phyloP scores from a whole-genome alignment of 2,888 invertebrate genomes.

The Clistopyga incitator region DNA sequence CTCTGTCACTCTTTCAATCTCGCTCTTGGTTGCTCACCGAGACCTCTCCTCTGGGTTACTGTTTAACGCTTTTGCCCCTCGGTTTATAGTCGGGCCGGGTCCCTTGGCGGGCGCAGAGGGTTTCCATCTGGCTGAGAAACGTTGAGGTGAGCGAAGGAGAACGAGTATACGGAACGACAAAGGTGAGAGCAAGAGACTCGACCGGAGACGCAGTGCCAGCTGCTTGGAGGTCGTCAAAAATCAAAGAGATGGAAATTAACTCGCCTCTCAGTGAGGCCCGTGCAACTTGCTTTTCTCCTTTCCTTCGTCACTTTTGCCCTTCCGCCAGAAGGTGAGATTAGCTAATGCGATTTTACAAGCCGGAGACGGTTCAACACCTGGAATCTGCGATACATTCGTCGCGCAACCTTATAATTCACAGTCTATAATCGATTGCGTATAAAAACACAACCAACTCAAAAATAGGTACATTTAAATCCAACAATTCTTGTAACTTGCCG shows the following conservation, averaged over 20 bases:
- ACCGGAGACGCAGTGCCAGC: conserved; percentile 46
- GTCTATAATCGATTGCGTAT: neutral
- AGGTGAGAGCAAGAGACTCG: conserved; percentile 48
- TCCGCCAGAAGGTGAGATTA: conserved; percentile 70
- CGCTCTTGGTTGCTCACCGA: conserved; percentile 24
- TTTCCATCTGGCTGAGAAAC: conserved; percentile 67
- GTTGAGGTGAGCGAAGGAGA: conserved; percentile 50
- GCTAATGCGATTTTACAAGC: conserved; percentile 76
- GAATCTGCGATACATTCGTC: conserved; percentile 15
- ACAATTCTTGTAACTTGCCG: neutral
- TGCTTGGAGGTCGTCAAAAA: conserved; percentile 78
- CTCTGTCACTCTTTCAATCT: conserved; percentile 45
- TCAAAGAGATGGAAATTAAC: conserved; percentile 82
- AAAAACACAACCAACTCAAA: no score
- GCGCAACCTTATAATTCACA: neutral
- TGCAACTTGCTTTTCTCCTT: conserved; percentile 19
- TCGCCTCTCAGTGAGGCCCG: conserved; percentile 61
- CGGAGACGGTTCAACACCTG: conserved; percentile 44
- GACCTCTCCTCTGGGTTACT: conserved; percentile 23
- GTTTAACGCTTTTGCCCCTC: conserved; percentile 51
- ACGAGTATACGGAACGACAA: conserved; percentile 44
- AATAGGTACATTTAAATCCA: neutral
- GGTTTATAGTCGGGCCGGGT: conserved; percentile 38
- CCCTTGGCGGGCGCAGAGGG: conserved; percentile 44
- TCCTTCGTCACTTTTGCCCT: conserved; percentile 23